These are phyloP conservation scores for Acanthosepion pharaonis DNA, from an alignment of 2,888 invertebrate species.

Conservation along the genomic window DNA sequence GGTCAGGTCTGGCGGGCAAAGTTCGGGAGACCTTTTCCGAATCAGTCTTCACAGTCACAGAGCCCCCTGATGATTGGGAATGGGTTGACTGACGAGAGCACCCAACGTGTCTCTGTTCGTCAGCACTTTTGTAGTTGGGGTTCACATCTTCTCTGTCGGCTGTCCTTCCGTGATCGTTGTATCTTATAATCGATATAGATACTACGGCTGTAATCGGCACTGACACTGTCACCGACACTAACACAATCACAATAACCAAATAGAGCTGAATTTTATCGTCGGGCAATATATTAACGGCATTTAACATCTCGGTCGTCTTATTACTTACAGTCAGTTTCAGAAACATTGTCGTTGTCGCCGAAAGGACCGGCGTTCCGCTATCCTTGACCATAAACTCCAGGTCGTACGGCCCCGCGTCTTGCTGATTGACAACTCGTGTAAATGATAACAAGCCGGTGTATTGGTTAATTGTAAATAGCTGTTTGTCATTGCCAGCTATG, in stretches of 20 bases:
- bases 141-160: background rate
- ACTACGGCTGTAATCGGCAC: constrained; percentile 33
- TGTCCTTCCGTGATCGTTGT: constrained; percentile 33
- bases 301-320: background rate
- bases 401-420: background rate
- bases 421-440: background rate
- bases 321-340: background rate
- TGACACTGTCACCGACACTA: constrained; percentile 12
- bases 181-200: constrained; percentile 18
- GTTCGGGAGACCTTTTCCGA: constrained; percentile 22
- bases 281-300: constrained; percentile 1
- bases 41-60: constrained; percentile 22
- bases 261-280: background rate
- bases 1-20: background rate
- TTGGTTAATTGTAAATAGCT: background rate
- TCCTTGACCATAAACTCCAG: background rate
- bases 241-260: constrained; percentile 20
- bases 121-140: constrained; percentile 21
- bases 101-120: background rate
- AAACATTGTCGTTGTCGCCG: constrained; percentile 33
- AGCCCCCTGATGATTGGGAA: constrained; percentile 6
- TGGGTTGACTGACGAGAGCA: background rate
- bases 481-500: background rate
- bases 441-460: background rate
- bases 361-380: background rate